Evolutionary conservation across 2,797 vertebrate species (phyloP).

Genomic region (Myotis findleyi): DNA sequence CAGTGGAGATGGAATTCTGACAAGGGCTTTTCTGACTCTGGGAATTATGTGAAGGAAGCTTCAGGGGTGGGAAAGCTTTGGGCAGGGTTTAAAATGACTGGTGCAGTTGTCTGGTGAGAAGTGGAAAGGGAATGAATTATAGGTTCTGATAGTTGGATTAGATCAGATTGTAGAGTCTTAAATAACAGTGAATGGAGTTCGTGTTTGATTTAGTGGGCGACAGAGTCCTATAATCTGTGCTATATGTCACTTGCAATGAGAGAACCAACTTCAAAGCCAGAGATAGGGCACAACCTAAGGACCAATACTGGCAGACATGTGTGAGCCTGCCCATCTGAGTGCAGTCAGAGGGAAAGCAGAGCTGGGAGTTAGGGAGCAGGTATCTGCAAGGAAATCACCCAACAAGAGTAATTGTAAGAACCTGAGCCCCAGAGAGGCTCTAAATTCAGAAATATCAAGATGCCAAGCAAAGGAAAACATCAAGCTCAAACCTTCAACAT

Average conservation of each 20-base stretch:
- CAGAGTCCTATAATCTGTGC: neutral
- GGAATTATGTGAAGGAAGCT: too few relatives aligned
- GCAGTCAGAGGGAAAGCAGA: neutral
- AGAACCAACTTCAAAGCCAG: neutral
- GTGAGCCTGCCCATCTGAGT: neutral
- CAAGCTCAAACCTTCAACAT: neutral
- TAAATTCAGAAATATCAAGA: neutral
- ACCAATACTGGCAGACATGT: neutral
- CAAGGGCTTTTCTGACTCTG: neutral
- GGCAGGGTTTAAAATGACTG: neutral
- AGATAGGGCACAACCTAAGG: neutral
- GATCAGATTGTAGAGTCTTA: conserved; percentile 28
- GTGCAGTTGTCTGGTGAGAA: neutral
- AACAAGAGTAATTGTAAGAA: neutral
- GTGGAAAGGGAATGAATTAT: neutral
- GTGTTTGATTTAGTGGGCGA: conserved; percentile 14
- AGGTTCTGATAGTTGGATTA: neutral
- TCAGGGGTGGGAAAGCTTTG: neutral
- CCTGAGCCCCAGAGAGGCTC: neutral
- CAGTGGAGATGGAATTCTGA: neutral
- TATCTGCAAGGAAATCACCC: neutral
- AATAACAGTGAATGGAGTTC: neutral
- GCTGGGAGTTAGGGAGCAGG: fast-evolving
- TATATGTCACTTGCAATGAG: neutral
- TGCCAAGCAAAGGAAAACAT: neutral